Evolutionary conservation across 2,888 invertebrate species (phyloP).

Genomic region (Falcaria lacertinaria): DNA sequence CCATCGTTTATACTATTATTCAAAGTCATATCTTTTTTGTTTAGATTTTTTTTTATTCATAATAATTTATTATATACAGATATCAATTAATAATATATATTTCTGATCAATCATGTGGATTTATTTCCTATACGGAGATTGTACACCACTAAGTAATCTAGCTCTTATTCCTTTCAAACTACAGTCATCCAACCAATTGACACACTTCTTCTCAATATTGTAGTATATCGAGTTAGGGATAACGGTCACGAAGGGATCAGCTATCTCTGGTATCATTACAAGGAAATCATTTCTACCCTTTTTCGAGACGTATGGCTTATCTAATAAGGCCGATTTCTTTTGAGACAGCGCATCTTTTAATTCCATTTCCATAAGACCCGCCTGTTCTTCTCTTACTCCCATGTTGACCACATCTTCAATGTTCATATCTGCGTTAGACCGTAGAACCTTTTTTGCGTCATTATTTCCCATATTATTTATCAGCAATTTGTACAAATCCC

Average conservation of each 20-base stretch:
- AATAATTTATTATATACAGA: too few species aligned
- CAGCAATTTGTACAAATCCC: neutral
- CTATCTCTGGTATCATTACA: slow-evolving; percentile 32
- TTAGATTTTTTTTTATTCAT: too few species aligned
- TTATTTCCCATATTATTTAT: neutral
- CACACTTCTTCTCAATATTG: slow-evolving; percentile 53
- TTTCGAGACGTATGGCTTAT: slow-evolving; percentile 41
- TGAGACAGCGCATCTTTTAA: slow-evolving; percentile 25
- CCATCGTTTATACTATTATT: too few species aligned
- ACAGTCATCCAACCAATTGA: slow-evolving; percentile 66
- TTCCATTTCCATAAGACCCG: slow-evolving; percentile 35
- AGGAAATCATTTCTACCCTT: slow-evolving; percentile 51
- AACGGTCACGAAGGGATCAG: slow-evolving; percentile 50
- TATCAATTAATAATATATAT: too few species aligned
- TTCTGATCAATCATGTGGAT: too few species aligned
- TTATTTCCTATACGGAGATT: slow-evolving; percentile 24
- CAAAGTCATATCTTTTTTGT: too few species aligned
- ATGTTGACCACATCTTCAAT: neutral
- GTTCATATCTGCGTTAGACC: neutral
- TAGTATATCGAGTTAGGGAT: slow-evolving; percentile 60
- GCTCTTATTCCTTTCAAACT: slow-evolving; percentile 45
- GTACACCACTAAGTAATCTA: slow-evolving; percentile 35
- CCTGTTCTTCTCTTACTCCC: neutral
- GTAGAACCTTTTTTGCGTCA: neutral
- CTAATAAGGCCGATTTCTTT: slow-evolving; percentile 34